Base-by-base conservation (phyloP, 2,888 invertebrate genomes). In the Apamea sordens region DNA sequence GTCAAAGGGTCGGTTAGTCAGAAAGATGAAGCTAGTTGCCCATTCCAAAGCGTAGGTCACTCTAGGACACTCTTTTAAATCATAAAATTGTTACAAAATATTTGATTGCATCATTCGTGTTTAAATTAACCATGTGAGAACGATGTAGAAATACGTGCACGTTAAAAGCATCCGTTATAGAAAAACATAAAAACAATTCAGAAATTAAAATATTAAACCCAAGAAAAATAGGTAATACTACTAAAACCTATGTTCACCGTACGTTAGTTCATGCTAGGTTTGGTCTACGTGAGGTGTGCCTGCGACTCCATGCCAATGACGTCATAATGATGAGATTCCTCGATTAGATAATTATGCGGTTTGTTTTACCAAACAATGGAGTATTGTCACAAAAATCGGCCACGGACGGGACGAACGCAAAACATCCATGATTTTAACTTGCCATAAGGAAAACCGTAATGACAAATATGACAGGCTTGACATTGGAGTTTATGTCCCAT, bases 281-380 rank as follows among this genome's bases (percentile, higher is more conserved):
- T 5, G 56, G 15, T 24, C 47, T 71, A 70, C 32, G 50, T 44
- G 28, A 36, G 44, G 50, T 70, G 63, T 18, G 41, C 15, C 11
- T 47, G 32, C n/a, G 18, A 44, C 69, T 65, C 70, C 28, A 44
- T 50, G 53, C 11, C 28, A 74, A 71, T 76, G 67, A 64, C 85
- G 82, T 77, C 81, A 74, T 47, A 28, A 47, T 32, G 67, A 79
- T 83, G n/a, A 83, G 83, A 90, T 87, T 69, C 56, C 65, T 44
- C 24, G 80, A 83, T 87, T 76, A 89, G 85, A 89, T 85, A n/a
- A n/a, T n/a, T n/a, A 84, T 15, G 61, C 41, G 41, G 64, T 86
- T 78, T 86, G 75, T 82, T 84, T 83, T 81, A 69, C 56, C 64
- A 76, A 78, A 83, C 90, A 86, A 86, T 84, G 50, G 74, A 59